Evolutionary conservation across 2,797 vertebrate species (phyloP).

Genomic region (Orientallactaga sibirica): DNA sequence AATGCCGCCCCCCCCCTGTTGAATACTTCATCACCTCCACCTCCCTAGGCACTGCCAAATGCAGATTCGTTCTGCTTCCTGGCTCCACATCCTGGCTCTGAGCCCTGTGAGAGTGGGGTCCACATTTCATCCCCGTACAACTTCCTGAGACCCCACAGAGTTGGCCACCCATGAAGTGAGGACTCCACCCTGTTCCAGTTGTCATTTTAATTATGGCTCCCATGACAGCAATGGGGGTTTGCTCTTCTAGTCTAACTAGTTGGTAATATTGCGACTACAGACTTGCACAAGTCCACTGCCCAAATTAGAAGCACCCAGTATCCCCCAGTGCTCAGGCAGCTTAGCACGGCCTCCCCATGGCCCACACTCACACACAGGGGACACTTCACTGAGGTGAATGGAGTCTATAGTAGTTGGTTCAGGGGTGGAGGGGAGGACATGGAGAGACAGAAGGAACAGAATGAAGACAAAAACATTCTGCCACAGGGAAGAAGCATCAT

Average conservation of each 20-base stretch:
- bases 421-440: background rate
- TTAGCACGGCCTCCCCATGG: background rate
- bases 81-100: background rate
- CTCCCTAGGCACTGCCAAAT: background rate
- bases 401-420: background rate
- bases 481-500: background rate
- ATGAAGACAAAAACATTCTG: background rate
- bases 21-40: background rate
- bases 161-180: background rate
- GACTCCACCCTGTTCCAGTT: background rate
- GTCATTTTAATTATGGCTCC: constrained; percentile 43
- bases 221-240: constrained; percentile 31
- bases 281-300: constrained; percentile 44
- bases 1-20: background rate
- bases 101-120: background rate
- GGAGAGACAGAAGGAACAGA: background rate
- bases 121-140: rapidly evolving
- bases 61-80: background rate
- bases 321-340: background rate
- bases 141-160: background rate
- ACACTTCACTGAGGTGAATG: rapidly evolving
- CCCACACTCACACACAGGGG: background rate
- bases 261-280: constrained; percentile 63
- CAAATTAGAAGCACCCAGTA: constrained; percentile 45
- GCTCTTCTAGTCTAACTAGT: constrained; percentile 60